Conservation (phyloP, 2,113 vertebrate genomes). For the Apteryx owenii region DNA sequence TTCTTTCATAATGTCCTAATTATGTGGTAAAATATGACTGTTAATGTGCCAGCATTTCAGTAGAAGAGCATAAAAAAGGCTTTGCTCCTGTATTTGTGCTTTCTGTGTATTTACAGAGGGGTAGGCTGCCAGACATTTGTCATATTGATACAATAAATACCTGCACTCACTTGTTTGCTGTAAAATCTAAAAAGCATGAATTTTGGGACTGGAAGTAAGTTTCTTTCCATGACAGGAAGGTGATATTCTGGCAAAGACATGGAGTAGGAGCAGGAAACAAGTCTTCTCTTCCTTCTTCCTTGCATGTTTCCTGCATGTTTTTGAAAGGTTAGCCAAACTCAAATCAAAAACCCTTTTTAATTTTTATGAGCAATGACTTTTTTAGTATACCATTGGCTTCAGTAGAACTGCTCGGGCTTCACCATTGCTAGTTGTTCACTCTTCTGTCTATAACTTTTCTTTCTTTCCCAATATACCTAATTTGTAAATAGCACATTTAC, state of each 20-base stretch:
- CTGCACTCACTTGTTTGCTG: neutral
- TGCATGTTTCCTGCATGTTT: neutral
- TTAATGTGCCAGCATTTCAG: neutral
- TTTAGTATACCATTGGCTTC: neutral
- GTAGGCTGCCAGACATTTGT: neutral
- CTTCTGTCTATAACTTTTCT: neutral
- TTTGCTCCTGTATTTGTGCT: neutral
- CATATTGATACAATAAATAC: neutral
- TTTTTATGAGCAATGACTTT: neutral
- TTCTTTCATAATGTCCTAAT: rapidly evolving
- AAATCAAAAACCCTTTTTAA: neutral
- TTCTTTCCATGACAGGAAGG: neutral
- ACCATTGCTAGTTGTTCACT: neutral
- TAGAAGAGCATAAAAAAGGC: neutral
- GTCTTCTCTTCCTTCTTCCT: neutral
- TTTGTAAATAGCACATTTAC: neutral
- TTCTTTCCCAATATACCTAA: neutral
- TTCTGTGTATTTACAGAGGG: neutral
- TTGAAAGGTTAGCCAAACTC: neutral
- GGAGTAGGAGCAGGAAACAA: neutral
- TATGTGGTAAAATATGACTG: neutral
- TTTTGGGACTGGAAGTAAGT: neutral
- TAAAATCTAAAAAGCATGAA: neutral
- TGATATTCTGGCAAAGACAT: neutral
- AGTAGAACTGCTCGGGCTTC: neutral